A percentile compares a stretch with the other conserved stretches of the same genome.
Evolutionary conservation across 2,888 invertebrate species (phyloP).

Genomic region (Oscheius sp.): DNA sequence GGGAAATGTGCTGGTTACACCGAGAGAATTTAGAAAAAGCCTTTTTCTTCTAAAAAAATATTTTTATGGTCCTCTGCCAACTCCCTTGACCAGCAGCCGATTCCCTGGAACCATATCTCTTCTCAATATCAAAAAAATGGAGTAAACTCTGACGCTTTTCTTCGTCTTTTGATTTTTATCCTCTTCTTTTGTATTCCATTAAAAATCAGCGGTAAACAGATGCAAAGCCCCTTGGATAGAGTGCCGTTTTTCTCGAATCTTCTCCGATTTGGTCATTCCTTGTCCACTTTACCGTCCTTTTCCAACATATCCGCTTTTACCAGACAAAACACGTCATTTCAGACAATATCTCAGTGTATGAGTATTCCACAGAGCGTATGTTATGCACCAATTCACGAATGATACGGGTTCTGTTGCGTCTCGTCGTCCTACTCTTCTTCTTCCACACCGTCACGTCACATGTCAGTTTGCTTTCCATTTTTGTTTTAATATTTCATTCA

Average conservation of each 20-base stretch:
- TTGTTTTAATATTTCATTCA: background rate
- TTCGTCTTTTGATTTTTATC: background rate
- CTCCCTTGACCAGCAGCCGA: too few relatives aligned
- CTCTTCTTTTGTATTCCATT: background rate
- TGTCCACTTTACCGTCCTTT: background rate
- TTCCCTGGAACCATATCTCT: too few relatives aligned
- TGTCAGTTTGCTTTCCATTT: conserved; percentile 6
- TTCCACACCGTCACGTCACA: conserved; percentile 1
- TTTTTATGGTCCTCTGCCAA: too few relatives aligned
- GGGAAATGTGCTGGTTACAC: too few relatives aligned
- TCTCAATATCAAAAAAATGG: too few relatives aligned
- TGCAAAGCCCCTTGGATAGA: background rate
- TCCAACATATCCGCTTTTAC: background rate
- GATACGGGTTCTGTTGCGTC: conserved; percentile 21
- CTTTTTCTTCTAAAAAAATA: too few relatives aligned
- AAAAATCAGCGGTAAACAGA: too few relatives aligned
- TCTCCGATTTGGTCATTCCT: background rate
- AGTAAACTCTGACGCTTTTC: background rate
- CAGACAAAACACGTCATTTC: background rate
- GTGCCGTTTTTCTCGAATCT: too few relatives aligned
- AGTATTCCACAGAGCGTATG: background rate
- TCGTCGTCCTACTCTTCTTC: conserved; percentile 6
- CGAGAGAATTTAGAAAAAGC: too few relatives aligned
- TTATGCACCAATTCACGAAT: conserved; percentile 23
- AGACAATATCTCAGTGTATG: background rate